A percentile compares a stretch with the other conserved stretches of the same genome.
These are phyloP conservation scores for Acleris emargana DNA, from an alignment of 2,888 invertebrate genomes.

Conservation along the genomic window DNA sequence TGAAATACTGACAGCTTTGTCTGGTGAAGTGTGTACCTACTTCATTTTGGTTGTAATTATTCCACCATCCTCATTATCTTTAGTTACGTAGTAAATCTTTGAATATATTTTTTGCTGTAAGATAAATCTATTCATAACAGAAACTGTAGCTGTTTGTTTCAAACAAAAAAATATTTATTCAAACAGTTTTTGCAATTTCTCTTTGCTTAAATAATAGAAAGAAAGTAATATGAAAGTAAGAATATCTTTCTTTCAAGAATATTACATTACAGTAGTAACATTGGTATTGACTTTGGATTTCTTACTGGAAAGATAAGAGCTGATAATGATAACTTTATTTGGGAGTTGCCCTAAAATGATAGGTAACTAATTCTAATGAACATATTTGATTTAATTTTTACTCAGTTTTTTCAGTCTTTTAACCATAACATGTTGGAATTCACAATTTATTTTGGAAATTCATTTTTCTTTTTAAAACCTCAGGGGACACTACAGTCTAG, in stretches of 20 bases:
- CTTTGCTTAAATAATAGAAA: no score
- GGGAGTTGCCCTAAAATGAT: no score
- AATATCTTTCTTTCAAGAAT: neutral
- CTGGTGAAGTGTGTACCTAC: conserved; percentile 25
- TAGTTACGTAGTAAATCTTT: neutral
- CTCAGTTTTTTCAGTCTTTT: no score
- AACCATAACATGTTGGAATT: no score
- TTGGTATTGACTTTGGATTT: conserved; percentile 24
- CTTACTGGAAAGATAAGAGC: conserved; percentile 16
- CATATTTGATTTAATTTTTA: no score
- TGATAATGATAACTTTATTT: conserved; percentile 14
- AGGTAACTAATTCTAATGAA: no score
- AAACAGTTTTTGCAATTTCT: neutral
- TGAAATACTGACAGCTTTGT: conserved; percentile 39
- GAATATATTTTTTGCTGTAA: neutral
- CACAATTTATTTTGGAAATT: no score
- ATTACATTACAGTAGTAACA: neutral
- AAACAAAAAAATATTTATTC: neutral
- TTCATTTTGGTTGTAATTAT: conserved; percentile 14
- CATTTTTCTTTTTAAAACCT: no score
- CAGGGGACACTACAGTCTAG: no score
- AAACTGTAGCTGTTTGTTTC: no score
- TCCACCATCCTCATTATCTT: conserved; percentile 10
- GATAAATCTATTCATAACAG: neutral
- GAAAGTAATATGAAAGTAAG: neutral